Conservation (phyloP, 23 tunicate species). For the Botrylloides violaceus region DNA sequence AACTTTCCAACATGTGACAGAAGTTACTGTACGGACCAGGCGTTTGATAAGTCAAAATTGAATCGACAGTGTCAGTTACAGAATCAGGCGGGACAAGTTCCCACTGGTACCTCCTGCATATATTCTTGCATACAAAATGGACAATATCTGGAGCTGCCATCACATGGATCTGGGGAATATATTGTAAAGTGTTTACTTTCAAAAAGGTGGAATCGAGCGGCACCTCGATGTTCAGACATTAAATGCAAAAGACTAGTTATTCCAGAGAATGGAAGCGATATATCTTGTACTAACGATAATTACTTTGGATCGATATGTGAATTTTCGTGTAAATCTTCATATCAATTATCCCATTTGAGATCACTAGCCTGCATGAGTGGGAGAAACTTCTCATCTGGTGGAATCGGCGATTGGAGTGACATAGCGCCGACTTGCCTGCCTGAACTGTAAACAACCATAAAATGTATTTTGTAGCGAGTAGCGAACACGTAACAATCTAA, state of each 20-base stretch:
- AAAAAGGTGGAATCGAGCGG: not conserved
- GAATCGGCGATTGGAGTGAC: not conserved
- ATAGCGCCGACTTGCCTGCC: not conserved
- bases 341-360: not conserved
- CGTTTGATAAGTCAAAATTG: not conserved
- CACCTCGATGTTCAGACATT: not conserved
- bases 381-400: not conserved
- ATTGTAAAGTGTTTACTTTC: not conserved
- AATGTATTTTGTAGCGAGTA: too few relatives aligned
- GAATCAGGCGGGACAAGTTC: not conserved
- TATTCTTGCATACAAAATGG: conserved; percentile 3
- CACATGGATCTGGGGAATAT: not conserved
- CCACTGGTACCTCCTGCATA: not conserved
- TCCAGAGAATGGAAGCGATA: not conserved
- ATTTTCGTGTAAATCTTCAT: not conserved
- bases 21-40: not conserved
- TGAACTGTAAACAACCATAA: too few relatives aligned
- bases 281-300: not conserved
- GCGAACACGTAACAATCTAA: too few relatives aligned
- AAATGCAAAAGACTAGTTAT: not conserved
- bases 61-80: not conserved
- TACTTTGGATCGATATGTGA: conserved; percentile 1
- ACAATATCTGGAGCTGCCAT: not conserved
- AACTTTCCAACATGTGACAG: not conserved
- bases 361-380: not conserved